Evolutionary conservation across 2,113 vertebrate genomes (phyloP), one percentile per base, ranked within the genome.

Genomic region (Eupsittula cactorum): DNA sequence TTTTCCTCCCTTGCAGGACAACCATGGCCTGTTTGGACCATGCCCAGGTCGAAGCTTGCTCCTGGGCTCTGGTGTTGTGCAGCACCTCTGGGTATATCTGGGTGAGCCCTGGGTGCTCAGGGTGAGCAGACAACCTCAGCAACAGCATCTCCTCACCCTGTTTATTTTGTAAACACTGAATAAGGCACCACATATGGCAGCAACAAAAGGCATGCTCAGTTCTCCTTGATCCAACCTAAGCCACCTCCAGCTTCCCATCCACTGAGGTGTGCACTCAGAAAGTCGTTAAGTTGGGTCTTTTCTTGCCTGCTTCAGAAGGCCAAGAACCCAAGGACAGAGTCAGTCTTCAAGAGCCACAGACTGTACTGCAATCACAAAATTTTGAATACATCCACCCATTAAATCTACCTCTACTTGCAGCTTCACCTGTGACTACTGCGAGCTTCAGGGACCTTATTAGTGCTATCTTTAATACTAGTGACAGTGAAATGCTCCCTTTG

Each of bases 181-280:
- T 85, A 82, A 95, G 49, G 82, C 10, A 25, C 74, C 68, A 91
- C 35, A 57, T 24, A 82, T 0, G 5, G 78, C 37, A 91, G 67
- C n/a, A 90, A 53, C 35, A 67, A 49, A 16, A 86, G 57, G 55
- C 63, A 88, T 1, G 1, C 52, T 88, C 50, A 82, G 15, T 57
- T 88, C 86, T 63, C 60, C 63, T 65, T 39, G 25, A 60, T 60
- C 16, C 47, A 91, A 35, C 31, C 57, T 37, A 62, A 79, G 75
- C 44, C 2, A 4, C n/a, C 49, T 93, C 49, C 75, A 70, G 37
- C 19, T 81, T 81, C 53, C 69, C 19, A 31, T 85, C 31, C 27
- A 35, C 11, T 0, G 0, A 86, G 0, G 0, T 5, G 14, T 24
- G 9, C 7, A 14, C 53, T 76, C 39, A 68, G 28, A 57, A 78